Base-by-base conservation (phyloP, 1,140 invertebrate species). In the Bombus pascuorum region DNA sequence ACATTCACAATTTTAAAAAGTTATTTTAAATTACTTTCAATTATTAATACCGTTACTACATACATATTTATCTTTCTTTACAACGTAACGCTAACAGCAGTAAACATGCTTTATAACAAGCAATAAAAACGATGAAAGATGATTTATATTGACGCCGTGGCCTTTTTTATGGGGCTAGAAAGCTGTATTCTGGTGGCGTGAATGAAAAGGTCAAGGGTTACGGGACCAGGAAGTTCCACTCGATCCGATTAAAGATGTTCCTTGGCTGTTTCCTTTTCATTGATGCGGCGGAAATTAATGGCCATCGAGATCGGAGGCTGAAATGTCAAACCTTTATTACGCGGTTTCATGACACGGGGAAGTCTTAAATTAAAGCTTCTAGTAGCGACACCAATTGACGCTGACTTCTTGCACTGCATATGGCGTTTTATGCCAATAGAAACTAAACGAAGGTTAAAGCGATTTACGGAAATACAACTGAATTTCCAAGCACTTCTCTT, bases 281-380 rank as follows among this genome's bases (percentile, higher is more conserved):
- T 18, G 39, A 42, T 39, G 39, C 18, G 37, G 9, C n/a, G 82
- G 74, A 79, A 59, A 85, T 80, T 62, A 65, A 85, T 28, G 68
- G 10, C 25, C 18, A 44, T 80, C 68, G 53, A 68, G 25, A 66
- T 32, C 28, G 70, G 32, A 0, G 53, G n/a, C 34, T 59, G 76
- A 80, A 62, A 78, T 72, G 66, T 47, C 57, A 47, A 15, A 34
- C 53, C 72, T 85, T 85, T 80, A 65, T 80, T 80, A 28, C 77
- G 53, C 25, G 75, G 28, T 34, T n/a, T n/a, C 0, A 6, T 8
- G 28, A n/a, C 25, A 47, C 32, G 9, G 53, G 62, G 72, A 72
- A 85, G 76, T 59, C 72, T 83, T 53, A 34, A 68, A 68, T 68
- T 68, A 68, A 68, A 68, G 66, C 34, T 22, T 68, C 32, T 25